These are phyloP conservation scores for Danionella dracula DNA, from an alignment of 2,797 vertebrate genomes.

Conservation along the genomic window DNA sequence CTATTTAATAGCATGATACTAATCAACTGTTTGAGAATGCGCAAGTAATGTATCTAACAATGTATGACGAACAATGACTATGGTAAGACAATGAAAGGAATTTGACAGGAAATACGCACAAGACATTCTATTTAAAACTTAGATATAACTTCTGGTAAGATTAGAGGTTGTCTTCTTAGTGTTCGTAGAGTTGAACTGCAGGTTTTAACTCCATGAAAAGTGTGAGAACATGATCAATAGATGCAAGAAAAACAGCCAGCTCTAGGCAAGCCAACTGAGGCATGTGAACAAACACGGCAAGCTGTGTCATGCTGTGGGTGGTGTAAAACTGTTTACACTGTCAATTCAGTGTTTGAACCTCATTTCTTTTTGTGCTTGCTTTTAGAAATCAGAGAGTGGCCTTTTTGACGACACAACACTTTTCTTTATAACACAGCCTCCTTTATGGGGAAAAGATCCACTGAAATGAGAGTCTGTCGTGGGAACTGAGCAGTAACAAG, in stretches of 20 bases:
- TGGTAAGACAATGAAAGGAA: no score
- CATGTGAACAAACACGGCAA: constrained; percentile 24
- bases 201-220: constrained; percentile 28
- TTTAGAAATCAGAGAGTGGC: background rate
- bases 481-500: constrained; percentile 19
- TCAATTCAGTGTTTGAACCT: background rate
- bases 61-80: no score
- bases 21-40: no score
- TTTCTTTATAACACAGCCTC: no score
- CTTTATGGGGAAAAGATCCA: constrained; percentile 6
- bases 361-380: background rate
- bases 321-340: background rate
- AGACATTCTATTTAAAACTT: no score
- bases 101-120: no score
- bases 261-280: background rate
- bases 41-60: no score
- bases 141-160: no score
- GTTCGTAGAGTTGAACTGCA: no score
- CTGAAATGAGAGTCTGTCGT: constrained; percentile 15
- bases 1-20: no score
- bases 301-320: constrained; percentile 18
- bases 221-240: constrained; percentile 40
- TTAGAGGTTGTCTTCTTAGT: no score
- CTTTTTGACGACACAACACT: no score
- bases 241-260: background rate